These are phyloP conservation scores for Drosophila asahinai DNA, from an alignment of 1,140 invertebrate genomes.

Conservation along the genomic window DNA sequence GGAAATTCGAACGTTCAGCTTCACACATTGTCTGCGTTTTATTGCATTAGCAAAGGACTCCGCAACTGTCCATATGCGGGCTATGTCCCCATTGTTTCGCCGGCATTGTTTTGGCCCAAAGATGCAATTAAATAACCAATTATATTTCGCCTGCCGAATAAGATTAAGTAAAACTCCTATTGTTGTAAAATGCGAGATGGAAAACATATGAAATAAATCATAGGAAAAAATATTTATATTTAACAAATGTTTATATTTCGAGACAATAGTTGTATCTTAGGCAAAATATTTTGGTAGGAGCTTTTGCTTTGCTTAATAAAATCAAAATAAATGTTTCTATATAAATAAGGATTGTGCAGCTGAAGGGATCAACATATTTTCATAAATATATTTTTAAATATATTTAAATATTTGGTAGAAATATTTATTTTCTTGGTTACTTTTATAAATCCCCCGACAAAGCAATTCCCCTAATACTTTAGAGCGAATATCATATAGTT, in stretches of 20 bases:
- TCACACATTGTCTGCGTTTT: slow-evolving; percentile 80
- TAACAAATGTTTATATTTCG: not conserved
- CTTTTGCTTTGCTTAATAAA: not conserved
- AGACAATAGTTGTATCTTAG: not conserved
- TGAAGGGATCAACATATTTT: not conserved
- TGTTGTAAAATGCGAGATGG: not conserved
- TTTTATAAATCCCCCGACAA: not conserved
- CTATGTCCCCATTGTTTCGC: slow-evolving; percentile 24
- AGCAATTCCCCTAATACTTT: slow-evolving; percentile 2
- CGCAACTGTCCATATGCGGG: slow-evolving; percentile 12
- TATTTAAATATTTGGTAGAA: not conserved
- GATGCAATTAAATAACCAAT: slow-evolving; percentile 30
- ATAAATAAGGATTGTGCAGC: not conserved
- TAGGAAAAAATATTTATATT: not conserved
- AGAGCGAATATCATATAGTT: not conserved
- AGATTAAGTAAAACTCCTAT: not conserved
- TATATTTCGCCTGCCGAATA: not conserved
- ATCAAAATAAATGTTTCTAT: accelerated
- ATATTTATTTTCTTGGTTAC: not conserved
- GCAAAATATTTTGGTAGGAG: not conserved
- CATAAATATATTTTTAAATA: too few species aligned
- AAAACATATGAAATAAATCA: not conserved
- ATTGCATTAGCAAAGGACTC: slow-evolving; percentile 66
- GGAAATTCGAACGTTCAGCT: slow-evolving; percentile 76
- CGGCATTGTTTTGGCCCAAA: slow-evolving; percentile 14